Conservation (phyloP, 1,140 invertebrate species). For the Rhagoletis pomonella region DNA sequence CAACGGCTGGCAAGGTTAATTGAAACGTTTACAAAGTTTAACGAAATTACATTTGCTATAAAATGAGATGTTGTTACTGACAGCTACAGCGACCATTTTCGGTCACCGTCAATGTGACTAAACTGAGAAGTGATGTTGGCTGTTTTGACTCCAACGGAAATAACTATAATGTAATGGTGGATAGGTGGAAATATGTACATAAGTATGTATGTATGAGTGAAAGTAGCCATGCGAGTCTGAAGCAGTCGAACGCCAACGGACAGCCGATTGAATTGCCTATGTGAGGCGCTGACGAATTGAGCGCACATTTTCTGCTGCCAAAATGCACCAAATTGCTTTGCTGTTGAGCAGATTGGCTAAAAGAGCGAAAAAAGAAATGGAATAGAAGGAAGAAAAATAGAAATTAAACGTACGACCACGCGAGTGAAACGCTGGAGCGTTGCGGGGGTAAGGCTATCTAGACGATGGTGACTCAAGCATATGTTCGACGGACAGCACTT, state of each 20-base stretch:
- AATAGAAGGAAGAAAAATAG: not conserved
- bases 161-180: not conserved
- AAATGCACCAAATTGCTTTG: not conserved
- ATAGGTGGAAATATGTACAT: not conserved
- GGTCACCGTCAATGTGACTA: not conserved
- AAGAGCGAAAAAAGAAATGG: not conserved
- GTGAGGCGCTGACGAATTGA: not conserved
- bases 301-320: not conserved
- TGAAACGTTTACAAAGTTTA: slow-evolving; percentile 50
- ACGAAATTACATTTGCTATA: slow-evolving; percentile 39
- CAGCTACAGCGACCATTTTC: slow-evolving; percentile 20
- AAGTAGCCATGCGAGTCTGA: no score
- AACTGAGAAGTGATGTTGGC: not conserved
- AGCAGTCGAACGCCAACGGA: no score
- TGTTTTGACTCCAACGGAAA: not conserved
- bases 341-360: not conserved
- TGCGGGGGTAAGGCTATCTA: not conserved
- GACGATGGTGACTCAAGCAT: not conserved
- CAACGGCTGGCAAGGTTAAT: slow-evolving; percentile 38
- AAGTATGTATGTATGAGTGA: not conserved
- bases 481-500: not conserved
- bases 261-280: no score
- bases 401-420: slow-evolving; percentile 9
- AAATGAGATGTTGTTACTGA: slow-evolving; percentile 47
- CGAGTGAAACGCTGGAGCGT: not conserved